phyloP scores from a whole-genome alignment of 2,113 vertebrate species.

The Channa maculata region DNA sequence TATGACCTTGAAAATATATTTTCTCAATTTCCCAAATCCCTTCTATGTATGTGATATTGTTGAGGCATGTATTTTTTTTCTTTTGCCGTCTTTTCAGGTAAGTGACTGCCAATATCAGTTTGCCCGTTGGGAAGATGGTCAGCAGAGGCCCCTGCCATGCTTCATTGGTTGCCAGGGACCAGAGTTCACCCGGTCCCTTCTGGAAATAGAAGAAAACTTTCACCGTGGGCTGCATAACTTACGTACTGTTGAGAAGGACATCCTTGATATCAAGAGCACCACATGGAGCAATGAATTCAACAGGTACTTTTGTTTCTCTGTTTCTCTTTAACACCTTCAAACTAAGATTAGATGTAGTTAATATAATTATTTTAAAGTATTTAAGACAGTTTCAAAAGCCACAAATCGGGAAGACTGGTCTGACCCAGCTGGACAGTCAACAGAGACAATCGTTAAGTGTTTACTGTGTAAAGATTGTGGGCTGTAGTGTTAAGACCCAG shows the following conservation, averaged over 20 bases:
- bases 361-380: background rate
- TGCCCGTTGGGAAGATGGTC: conserved; percentile 87
- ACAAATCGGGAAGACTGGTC: too few species aligned
- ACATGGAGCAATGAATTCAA: conserved; percentile 87
- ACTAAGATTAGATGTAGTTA: too few species aligned
- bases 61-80: background rate
- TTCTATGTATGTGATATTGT: too few species aligned
- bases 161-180: conserved; percentile 84
- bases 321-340: conserved; percentile 5
- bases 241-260: conserved; percentile 70
- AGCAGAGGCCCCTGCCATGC: conserved; percentile 84
- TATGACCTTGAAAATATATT: too few species aligned
- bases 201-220: conserved; percentile 86
- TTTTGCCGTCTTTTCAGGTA: conserved; percentile 76
- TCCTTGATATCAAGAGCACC: conserved; percentile 86
- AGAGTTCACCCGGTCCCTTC: conserved; percentile 80
- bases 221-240: conserved; percentile 80
- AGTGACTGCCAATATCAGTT: conserved; percentile 91
- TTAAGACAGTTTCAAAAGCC: too few species aligned
- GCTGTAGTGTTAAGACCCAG: too few species aligned
- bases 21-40: too few species aligned
- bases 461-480: too few species aligned
- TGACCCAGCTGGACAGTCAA: too few species aligned
- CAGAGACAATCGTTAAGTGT: too few species aligned
- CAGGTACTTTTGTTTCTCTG: conserved; percentile 67